These are phyloP conservation scores for Siniperca undulata DNA, from an alignment of 2,797 vertebrate species.

Conservation along the genomic window DNA sequence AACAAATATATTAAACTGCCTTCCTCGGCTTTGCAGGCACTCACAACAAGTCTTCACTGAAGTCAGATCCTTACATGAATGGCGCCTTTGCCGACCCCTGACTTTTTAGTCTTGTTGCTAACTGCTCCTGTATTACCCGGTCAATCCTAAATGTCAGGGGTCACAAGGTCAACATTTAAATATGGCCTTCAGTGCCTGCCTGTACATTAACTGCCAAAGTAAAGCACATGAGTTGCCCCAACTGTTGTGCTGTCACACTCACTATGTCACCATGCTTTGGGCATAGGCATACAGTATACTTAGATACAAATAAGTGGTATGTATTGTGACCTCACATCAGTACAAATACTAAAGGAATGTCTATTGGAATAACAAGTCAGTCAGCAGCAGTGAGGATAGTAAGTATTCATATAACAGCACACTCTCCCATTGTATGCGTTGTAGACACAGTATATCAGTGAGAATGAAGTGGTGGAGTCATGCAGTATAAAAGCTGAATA, in stretches of 20 bases:
- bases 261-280: conserved; percentile 8
- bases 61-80: conserved; percentile 33
- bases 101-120: conserved; percentile 40
- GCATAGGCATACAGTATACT: not conserved
- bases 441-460: not conserved
- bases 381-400: not conserved
- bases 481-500: conserved; percentile 17
- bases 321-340: not conserved
- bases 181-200: not conserved
- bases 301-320: conserved; percentile 2
- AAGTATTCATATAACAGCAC: not conserved
- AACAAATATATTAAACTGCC: not conserved
- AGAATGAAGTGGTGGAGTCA: not conserved
- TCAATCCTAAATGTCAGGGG: conserved; percentile 55
- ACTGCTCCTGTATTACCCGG: conserved; percentile 28
- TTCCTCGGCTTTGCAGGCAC: not conserved
- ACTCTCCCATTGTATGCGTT: not conserved
- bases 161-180: conserved; percentile 45
- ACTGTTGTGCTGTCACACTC: conserved; percentile 26
- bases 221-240: conserved; percentile 17
- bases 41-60: conserved; percentile 18
- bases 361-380: not conserved
- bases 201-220: conserved; percentile 33
- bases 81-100: conserved; percentile 43
- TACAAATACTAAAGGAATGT: not conserved